Evolutionary conservation across 1,140 invertebrate genomes (phyloP).

Genomic region (Scylla paramamosain): DNA sequence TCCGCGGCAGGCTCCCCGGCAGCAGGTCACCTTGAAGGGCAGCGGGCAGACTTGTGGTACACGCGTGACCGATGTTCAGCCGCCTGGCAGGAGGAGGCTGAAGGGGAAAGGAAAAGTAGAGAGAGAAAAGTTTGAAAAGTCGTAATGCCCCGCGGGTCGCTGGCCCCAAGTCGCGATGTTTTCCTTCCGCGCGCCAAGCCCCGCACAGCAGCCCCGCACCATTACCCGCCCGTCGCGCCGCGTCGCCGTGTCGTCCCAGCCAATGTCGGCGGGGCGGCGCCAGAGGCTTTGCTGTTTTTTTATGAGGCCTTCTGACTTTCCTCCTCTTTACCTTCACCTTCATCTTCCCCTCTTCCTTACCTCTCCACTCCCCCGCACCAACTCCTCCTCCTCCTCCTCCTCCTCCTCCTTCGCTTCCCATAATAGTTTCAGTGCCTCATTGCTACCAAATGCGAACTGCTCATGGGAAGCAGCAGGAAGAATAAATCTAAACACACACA

Average conservation of each 20-base stretch:
- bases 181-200: not conserved
- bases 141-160: not conserved
- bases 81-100: not conserved
- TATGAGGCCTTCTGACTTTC: not conserved
- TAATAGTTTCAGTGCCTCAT: too few relatives aligned
- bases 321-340: not conserved
- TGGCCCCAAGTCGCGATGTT: not conserved
- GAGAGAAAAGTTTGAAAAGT: not conserved
- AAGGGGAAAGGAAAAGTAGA: not conserved
- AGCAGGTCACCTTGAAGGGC: not conserved
- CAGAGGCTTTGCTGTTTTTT: not conserved
- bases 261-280: not conserved
- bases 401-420: not conserved
- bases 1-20: not conserved
- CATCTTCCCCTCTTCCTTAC: not conserved
- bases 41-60: not conserved
- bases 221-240: not conserved
- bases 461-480: too few relatives aligned
- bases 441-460: too few relatives aligned
- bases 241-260: not conserved
- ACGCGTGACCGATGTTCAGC: not conserved
- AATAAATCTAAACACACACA: not conserved
- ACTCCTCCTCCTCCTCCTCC: not conserved
- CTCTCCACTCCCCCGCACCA: not conserved
- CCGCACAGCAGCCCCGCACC: not conserved